Base-by-base conservation (phyloP, 1,140 invertebrate species). In the Battus philenor region DNA sequence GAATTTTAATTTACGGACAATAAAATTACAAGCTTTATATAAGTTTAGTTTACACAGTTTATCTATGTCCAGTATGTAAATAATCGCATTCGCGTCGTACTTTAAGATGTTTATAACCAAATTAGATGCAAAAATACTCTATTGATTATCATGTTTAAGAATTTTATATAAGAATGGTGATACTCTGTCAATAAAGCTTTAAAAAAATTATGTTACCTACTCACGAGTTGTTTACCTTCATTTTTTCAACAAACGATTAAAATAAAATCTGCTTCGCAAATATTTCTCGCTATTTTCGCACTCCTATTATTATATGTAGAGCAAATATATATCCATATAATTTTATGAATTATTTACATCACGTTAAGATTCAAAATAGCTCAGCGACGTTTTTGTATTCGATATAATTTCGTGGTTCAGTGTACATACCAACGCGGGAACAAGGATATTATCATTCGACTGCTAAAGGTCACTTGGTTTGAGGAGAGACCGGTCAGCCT, bases 401-500 rank as follows among this genome's bases (percentile, higher is more conserved):
- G 49, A 48, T 43, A 45, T 51, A 60, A 64, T 66, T 68, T 58
- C 57, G 58, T 66, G 65, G 67, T 68, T 67, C 55, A 61, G 68
- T 70, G 67, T 65, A 65, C 64, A 63, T 72, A 56, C 60, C 66
- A 47, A 36, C 45, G 60, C 50, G 62, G 76, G 69, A 79, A 82
- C 78, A 70, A 78, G 76, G 76, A 80, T 78, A 73, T 73, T 80
- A 78, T 77, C 72, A 68, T 68, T 74, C 68, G 72, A 66, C 54
- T 57, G 54, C 56, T 72, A 83, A 83, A 83, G 79, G 79, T 83
- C 73, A 78, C 65, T 70, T 64, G 68, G 72, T 68, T 68, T 76
- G 73, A 83, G 68, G 68, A 79, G 61, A 65, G 75, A 83, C 79
- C 69, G 75, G 79, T 79, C 79, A 77, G 69, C 79, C 79, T 83